phyloP scores from a whole-genome alignment of 2,797 vertebrate species.

The Apogon hyalosoma region DNA sequence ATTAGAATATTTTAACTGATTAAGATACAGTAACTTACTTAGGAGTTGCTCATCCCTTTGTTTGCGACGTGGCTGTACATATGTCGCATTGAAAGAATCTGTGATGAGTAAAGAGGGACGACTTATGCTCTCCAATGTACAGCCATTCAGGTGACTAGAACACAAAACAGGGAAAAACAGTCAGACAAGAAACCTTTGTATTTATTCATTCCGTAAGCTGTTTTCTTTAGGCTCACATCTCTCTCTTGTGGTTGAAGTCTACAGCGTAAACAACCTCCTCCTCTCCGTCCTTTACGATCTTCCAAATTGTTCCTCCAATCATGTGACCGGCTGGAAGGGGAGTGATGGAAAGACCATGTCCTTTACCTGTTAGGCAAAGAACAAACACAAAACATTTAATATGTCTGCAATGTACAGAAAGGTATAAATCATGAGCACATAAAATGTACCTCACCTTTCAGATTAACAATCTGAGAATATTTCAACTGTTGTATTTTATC shows the following conservation, averaged over 20 bases:
- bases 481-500: conserved; percentile 99
- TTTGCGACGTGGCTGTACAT: conserved; percentile 95
- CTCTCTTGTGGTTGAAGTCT: conserved; percentile 99
- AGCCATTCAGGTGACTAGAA: conserved; percentile 95
- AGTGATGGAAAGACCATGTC: conserved; percentile 97
- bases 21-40: conserved; percentile 85
- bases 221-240: conserved; percentile 88
- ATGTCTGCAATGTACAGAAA: not conserved
- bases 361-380: conserved; percentile 89
- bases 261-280: conserved; percentile 98
- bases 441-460: conserved; percentile 89
- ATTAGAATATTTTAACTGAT: not conserved
- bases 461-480: conserved; percentile 98
- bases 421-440: not conserved
- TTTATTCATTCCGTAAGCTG: not conserved
- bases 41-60: conserved; percentile 97
- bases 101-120: conserved; percentile 98
- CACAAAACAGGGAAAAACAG: conserved; percentile 18
- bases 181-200: not conserved
- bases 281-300: conserved; percentile 99
- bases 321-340: conserved; percentile 98
- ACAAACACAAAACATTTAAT: not conserved
- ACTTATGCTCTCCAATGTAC: conserved; percentile 94
- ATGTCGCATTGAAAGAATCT: conserved; percentile 96
- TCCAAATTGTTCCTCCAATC: conserved; percentile 99